phyloP scores from a whole-genome alignment of 2,797 vertebrate genomes.

The Enoplosus armatus region DNA sequence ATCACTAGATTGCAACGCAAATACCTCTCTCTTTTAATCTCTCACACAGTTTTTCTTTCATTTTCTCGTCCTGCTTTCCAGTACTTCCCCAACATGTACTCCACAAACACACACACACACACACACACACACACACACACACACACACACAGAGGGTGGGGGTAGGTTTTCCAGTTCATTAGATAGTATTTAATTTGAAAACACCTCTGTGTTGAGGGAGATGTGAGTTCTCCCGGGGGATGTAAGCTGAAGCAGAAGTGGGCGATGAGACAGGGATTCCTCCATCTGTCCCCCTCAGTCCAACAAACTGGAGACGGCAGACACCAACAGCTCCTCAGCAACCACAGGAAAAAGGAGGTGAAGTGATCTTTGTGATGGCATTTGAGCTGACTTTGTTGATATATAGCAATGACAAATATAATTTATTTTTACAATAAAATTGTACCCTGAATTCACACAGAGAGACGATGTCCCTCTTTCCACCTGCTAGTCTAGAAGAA shows the following conservation, averaged over 20 bases:
- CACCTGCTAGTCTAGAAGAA: neutral
- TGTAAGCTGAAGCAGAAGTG: slow-evolving; percentile 71
- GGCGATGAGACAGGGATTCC: slow-evolving; percentile 77
- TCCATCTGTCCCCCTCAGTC: slow-evolving; percentile 77
- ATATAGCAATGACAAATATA: slow-evolving; percentile 25
- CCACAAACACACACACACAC: slow-evolving; percentile 42
- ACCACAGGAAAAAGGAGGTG: slow-evolving; percentile 1
- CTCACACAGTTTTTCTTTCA: slow-evolving; percentile 68
- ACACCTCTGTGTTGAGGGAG: slow-evolving; percentile 82
- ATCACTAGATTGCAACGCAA: slow-evolving; percentile 85
- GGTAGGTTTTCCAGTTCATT: slow-evolving; percentile 82
- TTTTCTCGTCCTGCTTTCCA: slow-evolving; percentile 64
- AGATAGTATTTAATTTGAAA: slow-evolving; percentile 85
- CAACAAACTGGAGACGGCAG: slow-evolving; percentile 48
- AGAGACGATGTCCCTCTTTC: neutral
- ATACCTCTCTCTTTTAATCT: slow-evolving; percentile 83
- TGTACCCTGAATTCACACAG: neutral
- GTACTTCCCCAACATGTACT: slow-evolving; percentile 38
- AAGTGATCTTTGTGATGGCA: slow-evolving; percentile 37
- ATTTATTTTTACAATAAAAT: slow-evolving; percentile 11
- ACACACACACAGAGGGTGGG: slow-evolving; percentile 48
- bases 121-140: slow-evolving; percentile 31
- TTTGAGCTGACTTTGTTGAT: slow-evolving; percentile 37
- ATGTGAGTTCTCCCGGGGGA: slow-evolving; percentile 71
- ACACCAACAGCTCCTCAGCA: slow-evolving; percentile 32